phyloP scores from a whole-genome alignment of 2,113 vertebrate genomes.

The Phylloscopus trochiloides region DNA sequence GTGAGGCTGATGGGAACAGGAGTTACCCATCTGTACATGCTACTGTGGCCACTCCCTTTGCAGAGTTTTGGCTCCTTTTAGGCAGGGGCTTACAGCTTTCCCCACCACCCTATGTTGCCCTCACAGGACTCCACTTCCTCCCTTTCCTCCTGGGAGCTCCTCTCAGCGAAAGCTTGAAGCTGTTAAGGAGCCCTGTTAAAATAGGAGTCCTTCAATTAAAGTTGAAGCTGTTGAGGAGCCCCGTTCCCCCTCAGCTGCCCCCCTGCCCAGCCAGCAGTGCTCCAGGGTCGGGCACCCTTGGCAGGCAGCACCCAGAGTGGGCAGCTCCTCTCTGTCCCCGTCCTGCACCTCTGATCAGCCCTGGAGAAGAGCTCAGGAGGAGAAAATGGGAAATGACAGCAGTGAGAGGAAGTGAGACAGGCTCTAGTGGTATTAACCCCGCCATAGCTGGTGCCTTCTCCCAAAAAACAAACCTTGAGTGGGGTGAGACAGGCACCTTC shows the following conservation, averaged over 20 bases:
- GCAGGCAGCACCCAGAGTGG: neutral
- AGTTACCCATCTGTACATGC: neutral
- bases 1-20: neutral
- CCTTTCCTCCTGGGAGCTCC: neutral
- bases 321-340: neutral
- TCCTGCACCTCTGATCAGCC: neutral
- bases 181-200: neutral
- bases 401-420: neutral
- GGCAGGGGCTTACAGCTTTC: neutral
- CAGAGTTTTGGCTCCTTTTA: neutral
- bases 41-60: neutral
- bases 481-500: neutral
- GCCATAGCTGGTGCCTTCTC: neutral
- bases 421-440: neutral
- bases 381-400: neutral
- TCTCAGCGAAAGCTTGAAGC: neutral
- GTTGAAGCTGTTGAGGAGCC: neutral
- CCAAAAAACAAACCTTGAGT: neutral
- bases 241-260: neutral
- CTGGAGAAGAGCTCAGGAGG: neutral
- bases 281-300: rapidly evolving
- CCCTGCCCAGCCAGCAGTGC: neutral
- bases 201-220: neutral
- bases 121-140: neutral
- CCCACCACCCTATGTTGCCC: rapidly evolving